A percentile compares a stretch with the other conserved stretches of the same genome.
These are phyloP conservation scores for fruit fly (Drosophila melanogaster) DNA, from an alignment of 1,140 invertebrate species.

Conservation along the genomic window DNA sequence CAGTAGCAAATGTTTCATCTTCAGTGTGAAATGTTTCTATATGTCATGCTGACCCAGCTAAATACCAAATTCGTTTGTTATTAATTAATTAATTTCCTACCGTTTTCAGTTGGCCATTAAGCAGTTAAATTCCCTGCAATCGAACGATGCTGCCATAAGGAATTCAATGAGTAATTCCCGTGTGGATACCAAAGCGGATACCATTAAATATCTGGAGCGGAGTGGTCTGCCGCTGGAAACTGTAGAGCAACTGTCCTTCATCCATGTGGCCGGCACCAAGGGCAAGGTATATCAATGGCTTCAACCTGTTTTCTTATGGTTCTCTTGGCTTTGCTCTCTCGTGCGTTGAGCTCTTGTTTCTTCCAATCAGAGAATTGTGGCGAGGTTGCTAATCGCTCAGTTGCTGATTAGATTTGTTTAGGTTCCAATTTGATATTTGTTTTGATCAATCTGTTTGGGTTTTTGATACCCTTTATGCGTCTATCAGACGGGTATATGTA, in stretches of 20 bases:
- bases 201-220: conserved; percentile 87
- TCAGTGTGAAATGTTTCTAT: background rate
- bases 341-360: background rate
- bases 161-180: conserved; percentile 84
- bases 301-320: conserved; percentile 12
- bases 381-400: conserved; percentile 22
- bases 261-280: conserved; percentile 98
- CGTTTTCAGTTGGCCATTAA: conserved; percentile 87
- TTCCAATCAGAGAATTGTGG: background rate
- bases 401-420: conserved; percentile 48
- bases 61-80: background rate
- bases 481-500: background rate
- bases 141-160: conserved; percentile 87
- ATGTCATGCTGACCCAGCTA: background rate
- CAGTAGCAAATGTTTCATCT: background rate
- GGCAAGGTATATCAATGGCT: conserved; percentile 87
- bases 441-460: conserved; percentile 38
- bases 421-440: conserved; percentile 32
- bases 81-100: background rate
- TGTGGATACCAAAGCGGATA: conserved; percentile 83
- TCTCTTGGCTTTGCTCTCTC: background rate
- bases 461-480: conserved; percentile 1
- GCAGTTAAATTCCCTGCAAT: conserved; percentile 89
- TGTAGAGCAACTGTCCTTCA: conserved; percentile 90
- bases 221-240: conserved; percentile 88